A percentile compares a stretch with the other conserved stretches of the same genome.
Evolutionary conservation across 2,113 vertebrate genomes (phyloP).

Genomic region (Loxodonta africana): DNA sequence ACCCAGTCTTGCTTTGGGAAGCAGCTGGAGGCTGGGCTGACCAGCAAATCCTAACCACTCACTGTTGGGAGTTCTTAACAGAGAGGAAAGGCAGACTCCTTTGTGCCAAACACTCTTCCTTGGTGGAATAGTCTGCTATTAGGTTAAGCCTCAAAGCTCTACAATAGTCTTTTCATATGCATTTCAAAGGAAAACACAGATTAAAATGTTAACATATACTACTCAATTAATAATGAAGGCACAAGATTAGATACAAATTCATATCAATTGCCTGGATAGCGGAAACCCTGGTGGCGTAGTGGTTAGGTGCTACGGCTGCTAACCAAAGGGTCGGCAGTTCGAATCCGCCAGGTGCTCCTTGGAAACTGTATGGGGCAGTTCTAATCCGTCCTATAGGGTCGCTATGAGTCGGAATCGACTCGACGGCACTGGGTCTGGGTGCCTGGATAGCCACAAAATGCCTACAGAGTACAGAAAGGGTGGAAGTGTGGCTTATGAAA

Average conservation of each 20-base stretch:
- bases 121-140: neutral
- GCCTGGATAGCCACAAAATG: neutral
- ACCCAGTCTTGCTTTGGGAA: neutral
- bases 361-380: no score
- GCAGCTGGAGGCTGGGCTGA: neutral
- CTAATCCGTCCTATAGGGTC: no score
- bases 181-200: constrained; percentile 62
- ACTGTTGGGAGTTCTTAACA: neutral
- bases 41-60: neutral
- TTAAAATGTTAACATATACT: constrained; percentile 67
- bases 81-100: neutral
- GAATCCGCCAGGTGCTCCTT: no score
- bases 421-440: no score
- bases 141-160: neutral
- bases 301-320: no score
- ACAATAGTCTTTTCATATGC: neutral
- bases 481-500: neutral
- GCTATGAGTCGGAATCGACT: no score
- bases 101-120: neutral
- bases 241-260: constrained; percentile 68
- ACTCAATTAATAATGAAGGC: constrained; percentile 63
- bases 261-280: neutral
- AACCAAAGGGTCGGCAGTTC: no score
- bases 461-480: neutral
- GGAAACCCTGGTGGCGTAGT: no score